phyloP scores from a whole-genome alignment of 2,888 invertebrate genomes.

The Cryptocephalus primarius region DNA sequence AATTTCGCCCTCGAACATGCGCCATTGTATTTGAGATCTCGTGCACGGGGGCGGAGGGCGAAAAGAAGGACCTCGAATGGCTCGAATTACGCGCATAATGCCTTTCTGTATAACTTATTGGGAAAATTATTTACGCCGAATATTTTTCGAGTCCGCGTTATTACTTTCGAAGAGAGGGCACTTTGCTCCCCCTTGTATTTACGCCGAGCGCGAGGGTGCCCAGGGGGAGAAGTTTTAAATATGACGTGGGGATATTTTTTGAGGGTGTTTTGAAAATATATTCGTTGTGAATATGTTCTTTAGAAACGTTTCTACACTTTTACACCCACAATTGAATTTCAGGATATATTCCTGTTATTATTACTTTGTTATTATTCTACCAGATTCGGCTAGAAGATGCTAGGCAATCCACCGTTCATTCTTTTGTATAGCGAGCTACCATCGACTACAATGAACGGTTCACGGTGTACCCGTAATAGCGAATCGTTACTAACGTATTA shows the following conservation, averaged over 20 bases:
- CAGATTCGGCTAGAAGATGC: too few species aligned
- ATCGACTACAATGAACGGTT: too few species aligned
- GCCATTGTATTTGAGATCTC: slow-evolving; percentile 32
- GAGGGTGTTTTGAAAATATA: too few species aligned
- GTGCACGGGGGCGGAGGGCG: slow-evolving; percentile 26
- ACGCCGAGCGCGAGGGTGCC: slow-evolving; percentile 1
- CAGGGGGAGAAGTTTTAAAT: slow-evolving; percentile 2
- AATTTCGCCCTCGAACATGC: slow-evolving; percentile 34
- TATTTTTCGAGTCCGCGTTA: slow-evolving; percentile 12
- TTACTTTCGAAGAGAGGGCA: slow-evolving; percentile 3
- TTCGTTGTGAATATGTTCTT: too few species aligned
- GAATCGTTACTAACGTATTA: too few species aligned
- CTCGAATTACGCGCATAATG: slow-evolving; percentile 19
- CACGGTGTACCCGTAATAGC: too few species aligned
- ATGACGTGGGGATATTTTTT: neutral
- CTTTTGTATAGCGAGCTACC: too few species aligned
- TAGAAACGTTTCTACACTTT: neutral
- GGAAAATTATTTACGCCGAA: slow-evolving; percentile 24
- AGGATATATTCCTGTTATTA: too few species aligned
- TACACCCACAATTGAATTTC: too few species aligned
- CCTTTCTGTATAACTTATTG: slow-evolving; percentile 17
- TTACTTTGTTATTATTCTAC: too few species aligned
- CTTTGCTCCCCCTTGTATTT: neutral
- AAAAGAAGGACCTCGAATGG: slow-evolving; percentile 10
- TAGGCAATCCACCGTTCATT: too few species aligned